Evolutionary conservation across 1,140 invertebrate genomes (phyloP).

Genomic region (Penaeus vannamei): DNA sequence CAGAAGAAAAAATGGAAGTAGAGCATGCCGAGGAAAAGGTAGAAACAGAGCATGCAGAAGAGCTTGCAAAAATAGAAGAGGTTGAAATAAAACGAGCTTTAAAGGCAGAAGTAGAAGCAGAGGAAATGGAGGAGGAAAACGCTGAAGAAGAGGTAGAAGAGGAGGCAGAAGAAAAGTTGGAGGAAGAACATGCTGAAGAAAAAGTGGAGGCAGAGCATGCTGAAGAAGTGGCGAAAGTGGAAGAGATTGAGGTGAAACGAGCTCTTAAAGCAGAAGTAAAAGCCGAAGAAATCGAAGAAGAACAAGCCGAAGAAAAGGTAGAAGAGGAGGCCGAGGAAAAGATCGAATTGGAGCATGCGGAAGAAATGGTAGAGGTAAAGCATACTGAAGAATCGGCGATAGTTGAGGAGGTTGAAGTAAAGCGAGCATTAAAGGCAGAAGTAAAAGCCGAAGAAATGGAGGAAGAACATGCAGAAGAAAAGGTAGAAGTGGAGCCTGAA

Average conservation of each 20-base stretch:
- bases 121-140: neutral
- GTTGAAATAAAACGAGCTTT: too few species aligned
- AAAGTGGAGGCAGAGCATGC: neutral
- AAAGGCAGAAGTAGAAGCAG: neutral
- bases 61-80: too few species aligned
- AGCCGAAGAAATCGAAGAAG: neutral
- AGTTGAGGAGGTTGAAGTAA: neutral
- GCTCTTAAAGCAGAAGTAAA: conserved; percentile 13
- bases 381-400: neutral
- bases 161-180: conserved; percentile 6
- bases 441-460: neutral
- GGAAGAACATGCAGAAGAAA: neutral
- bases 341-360: neutral
- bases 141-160: neutral
- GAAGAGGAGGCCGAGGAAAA: neutral
- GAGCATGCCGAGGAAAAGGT: neutral
- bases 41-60: neutral
- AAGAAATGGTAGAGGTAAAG: neutral
- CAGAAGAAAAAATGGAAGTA: neutral
- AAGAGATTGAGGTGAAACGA: too few species aligned
- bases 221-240: too few species aligned
- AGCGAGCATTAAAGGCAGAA: neutral
- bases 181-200: conserved; percentile 2
- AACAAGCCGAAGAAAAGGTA: neutral
- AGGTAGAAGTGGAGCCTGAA: neutral